Evolutionary conservation across 35 echinoderm and acorn worm genomes (phyloP).

Genomic region (Stichopus chloronotus): DNA sequence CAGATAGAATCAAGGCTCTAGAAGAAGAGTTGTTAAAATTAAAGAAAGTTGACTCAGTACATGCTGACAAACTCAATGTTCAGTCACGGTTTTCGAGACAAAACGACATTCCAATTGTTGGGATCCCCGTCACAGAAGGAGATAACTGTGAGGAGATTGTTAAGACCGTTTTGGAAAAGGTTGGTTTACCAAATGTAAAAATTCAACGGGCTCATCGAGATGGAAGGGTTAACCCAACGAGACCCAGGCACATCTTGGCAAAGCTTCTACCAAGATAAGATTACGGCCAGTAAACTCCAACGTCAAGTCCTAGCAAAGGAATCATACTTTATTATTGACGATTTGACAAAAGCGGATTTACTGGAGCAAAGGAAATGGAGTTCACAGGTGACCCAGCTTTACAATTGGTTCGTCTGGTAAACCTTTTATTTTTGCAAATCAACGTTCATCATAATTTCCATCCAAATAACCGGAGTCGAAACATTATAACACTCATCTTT

Average conservation of each 20-base stretch:
- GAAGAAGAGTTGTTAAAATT: not conserved
- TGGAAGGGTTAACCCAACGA: not conserved
- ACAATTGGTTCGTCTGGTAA: not conserved
- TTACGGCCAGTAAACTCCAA: not conserved
- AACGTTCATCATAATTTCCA: not conserved
- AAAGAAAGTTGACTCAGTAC: not conserved
- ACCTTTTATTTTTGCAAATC: not conserved
- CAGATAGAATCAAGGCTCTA: not conserved
- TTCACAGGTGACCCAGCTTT: not conserved
- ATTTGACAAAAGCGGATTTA: not conserved
- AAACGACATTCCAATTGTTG: constrained; percentile 5
- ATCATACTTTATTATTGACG: constrained; percentile 12
- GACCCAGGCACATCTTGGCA: not conserved
- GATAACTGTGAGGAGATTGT: not conserved
- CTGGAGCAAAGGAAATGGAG: not conserved
- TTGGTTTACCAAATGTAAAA: not conserved
- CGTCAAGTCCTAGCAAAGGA: not conserved
- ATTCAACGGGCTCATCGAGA: not conserved
- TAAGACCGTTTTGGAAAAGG: not conserved
- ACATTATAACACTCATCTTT: not conserved
- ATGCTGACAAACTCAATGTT: not conserved
- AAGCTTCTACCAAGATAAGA: constrained; percentile 14
- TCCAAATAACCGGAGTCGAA: not conserved
- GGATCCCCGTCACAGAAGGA: not conserved
- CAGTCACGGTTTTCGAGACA: not conserved